A percentile compares a stretch with the other conserved stretches of the same genome.
phyloP scores from a whole-genome alignment of 2,888 invertebrate species.

The Apodemia zela region DNA sequence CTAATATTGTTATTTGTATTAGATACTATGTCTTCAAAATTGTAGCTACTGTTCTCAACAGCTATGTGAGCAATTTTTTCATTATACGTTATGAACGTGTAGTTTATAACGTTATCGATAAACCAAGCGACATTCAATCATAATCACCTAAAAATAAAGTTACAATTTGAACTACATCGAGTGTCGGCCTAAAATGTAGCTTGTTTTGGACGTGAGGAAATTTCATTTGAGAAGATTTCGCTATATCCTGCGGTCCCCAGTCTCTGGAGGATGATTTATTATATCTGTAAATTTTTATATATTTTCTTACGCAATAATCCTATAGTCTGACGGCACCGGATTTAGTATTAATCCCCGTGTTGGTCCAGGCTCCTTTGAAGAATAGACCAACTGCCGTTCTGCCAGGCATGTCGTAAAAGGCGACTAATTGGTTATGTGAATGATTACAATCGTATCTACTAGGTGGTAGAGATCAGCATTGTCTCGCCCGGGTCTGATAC shows the following conservation, averaged over 20 bases:
- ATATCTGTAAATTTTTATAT: background rate
- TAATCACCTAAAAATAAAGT: background rate
- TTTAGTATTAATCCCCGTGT: too few species aligned
- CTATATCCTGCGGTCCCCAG: constrained; percentile 49
- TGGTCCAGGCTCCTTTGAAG: too few species aligned
- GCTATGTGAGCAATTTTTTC: background rate
- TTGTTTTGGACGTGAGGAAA: constrained; percentile 60
- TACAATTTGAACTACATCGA: background rate
- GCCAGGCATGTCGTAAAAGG: too few species aligned
- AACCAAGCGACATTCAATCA: background rate
- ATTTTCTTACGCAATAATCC: background rate
- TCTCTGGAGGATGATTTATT: too few species aligned
- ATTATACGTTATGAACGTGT: constrained; percentile 2
- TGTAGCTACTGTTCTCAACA: background rate
- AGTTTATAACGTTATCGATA: background rate
- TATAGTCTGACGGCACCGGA: too few species aligned
- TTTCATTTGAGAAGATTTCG: constrained; percentile 75
- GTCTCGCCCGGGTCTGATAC: too few species aligned
- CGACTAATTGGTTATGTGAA: too few species aligned
- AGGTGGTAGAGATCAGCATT: too few species aligned
- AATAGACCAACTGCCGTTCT: too few species aligned
- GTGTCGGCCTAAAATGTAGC: background rate
- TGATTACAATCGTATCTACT: too few species aligned
- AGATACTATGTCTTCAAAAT: background rate
- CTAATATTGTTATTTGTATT: background rate